Percentiles rank a stretch among this genome's conserved stretches.
These are phyloP conservation scores for Cyprinella venusta DNA, from an alignment of 2,797 vertebrate genomes.

Conservation along the genomic window DNA sequence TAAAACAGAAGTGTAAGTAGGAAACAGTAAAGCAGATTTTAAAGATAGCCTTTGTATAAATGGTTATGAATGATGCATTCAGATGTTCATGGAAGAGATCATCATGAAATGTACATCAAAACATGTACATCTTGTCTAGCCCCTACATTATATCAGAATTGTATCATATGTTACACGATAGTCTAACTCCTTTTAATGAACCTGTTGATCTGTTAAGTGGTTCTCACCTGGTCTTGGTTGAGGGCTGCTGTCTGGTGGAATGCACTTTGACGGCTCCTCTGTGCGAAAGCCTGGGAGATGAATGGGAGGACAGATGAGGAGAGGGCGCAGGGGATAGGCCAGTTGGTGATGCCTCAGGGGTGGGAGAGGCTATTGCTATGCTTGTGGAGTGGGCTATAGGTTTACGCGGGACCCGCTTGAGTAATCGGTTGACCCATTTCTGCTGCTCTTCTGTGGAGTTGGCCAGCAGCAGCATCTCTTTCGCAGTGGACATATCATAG, in stretches of 20 bases:
- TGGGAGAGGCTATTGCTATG: constrained; percentile 24
- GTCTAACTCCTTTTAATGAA: not conserved
- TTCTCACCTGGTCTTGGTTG: constrained; percentile 65
- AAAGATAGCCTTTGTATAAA: not conserved
- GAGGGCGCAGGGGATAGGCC: constrained; percentile 64
- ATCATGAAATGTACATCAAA: too few relatives aligned
- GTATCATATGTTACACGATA: not conserved
- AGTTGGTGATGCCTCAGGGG: constrained; percentile 13
- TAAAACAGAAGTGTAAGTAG: not conserved
- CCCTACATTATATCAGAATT: not conserved
- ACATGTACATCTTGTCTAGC: too few relatives aligned
- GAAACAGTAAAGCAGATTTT: not conserved
- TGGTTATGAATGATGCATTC: not conserved
- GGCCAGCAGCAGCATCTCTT: constrained; percentile 92
- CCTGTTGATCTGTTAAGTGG: not conserved
- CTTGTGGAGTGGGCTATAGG: constrained; percentile 72
- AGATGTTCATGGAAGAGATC: not conserved
- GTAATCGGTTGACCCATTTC: constrained; percentile 92
- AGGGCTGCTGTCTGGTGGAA: constrained; percentile 80
- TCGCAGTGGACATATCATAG: constrained; percentile 94
- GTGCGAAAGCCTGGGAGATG: constrained; percentile 72
- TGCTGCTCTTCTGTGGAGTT: constrained; percentile 91
- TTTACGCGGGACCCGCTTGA: constrained; percentile 95
- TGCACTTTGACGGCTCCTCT: constrained; percentile 89
- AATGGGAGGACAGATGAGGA: constrained; percentile 68